A percentile compares a stretch with the other conserved stretches of the same genome.
phyloP scores from a whole-genome alignment of 2,888 invertebrate genomes.

The Tuta absoluta region DNA sequence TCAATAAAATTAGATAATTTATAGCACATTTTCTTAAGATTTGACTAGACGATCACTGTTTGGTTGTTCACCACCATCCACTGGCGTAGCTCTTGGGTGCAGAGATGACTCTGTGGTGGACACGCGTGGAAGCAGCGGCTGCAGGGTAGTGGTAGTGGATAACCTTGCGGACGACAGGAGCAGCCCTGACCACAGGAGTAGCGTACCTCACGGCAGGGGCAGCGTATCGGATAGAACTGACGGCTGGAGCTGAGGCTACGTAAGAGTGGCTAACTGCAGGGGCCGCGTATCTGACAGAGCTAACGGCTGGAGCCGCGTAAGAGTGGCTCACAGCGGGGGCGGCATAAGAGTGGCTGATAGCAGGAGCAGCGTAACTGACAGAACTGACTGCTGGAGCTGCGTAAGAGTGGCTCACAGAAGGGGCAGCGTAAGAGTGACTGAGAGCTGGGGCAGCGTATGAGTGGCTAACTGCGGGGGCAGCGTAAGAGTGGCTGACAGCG shows the following conservation, averaged over 20 bases:
- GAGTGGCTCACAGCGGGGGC: slow-evolving; percentile 26
- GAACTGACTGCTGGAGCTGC: slow-evolving; percentile 26
- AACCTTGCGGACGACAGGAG: slow-evolving; percentile 22
- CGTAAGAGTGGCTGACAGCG: slow-evolving; percentile 21
- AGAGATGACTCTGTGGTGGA: slow-evolving; percentile 25
- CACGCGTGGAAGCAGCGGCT: slow-evolving; percentile 18
- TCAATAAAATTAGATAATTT: background rate
- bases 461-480: slow-evolving; percentile 19
- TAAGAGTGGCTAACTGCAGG: slow-evolving; percentile 27
- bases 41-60: slow-evolving; percentile 30
- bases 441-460: slow-evolving; percentile 30
- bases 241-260: slow-evolving; percentile 20
- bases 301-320: slow-evolving; percentile 26
- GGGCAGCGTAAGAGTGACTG: slow-evolving; percentile 21
- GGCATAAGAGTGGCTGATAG: slow-evolving; percentile 18
- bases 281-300: slow-evolving; percentile 17
- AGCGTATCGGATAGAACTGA: slow-evolving; percentile 28
- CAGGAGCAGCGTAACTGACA: slow-evolving; percentile 15
- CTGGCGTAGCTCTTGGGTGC: slow-evolving; percentile 34
- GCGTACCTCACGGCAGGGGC: slow-evolving; percentile 29
- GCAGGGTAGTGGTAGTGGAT: slow-evolving; percentile 31
- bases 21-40: background rate
- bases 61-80: slow-evolving; percentile 36
- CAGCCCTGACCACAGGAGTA: slow-evolving; percentile 26
- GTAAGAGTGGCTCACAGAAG: slow-evolving; percentile 24